phyloP scores from a whole-genome alignment of 2,888 invertebrate species.

The Drosophila tripunctata region DNA sequence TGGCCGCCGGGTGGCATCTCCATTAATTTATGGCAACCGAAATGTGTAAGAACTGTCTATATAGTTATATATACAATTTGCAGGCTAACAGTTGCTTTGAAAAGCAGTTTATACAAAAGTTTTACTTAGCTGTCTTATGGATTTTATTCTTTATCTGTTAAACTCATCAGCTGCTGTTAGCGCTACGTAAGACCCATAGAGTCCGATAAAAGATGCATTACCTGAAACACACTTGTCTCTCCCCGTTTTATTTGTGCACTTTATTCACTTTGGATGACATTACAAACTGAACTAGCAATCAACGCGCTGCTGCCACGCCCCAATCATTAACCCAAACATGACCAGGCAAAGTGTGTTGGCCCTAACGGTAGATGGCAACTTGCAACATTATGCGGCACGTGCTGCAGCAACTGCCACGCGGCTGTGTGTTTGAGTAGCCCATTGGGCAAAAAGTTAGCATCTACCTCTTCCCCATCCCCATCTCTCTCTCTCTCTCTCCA shows the following conservation, averaged over 20 bases:
- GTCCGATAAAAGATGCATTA: slow-evolving; percentile 1
- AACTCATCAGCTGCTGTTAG: background rate
- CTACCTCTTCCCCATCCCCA: slow-evolving; percentile 2
- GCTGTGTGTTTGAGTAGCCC: slow-evolving; percentile 22
- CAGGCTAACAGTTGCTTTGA: background rate
- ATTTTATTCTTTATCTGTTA: background rate
- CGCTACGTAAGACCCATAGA: background rate
- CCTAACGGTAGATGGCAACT: slow-evolving; percentile 68
- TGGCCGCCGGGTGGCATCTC: slow-evolving; percentile 45
- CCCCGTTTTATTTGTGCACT: slow-evolving; percentile 12
- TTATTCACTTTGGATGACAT: slow-evolving; percentile 39
- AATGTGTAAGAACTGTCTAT: background rate
- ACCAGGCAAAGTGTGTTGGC: slow-evolving; percentile 60
- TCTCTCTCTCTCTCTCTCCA: background rate
- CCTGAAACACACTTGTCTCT: background rate
- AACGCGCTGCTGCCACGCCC: slow-evolving; percentile 71
- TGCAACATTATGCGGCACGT: slow-evolving; percentile 71
- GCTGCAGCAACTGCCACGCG: slow-evolving; percentile 66
- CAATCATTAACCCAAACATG: slow-evolving; percentile 76
- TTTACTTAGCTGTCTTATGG: background rate
- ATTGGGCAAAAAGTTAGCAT: slow-evolving; percentile 34
- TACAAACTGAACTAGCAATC: slow-evolving; percentile 66
- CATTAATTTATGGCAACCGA: slow-evolving; percentile 48
- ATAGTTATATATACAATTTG: background rate
- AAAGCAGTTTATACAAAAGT: background rate